Evolutionary conservation across 2,888 invertebrate species (phyloP).

Genomic region (Tenthredo amoena): DNA sequence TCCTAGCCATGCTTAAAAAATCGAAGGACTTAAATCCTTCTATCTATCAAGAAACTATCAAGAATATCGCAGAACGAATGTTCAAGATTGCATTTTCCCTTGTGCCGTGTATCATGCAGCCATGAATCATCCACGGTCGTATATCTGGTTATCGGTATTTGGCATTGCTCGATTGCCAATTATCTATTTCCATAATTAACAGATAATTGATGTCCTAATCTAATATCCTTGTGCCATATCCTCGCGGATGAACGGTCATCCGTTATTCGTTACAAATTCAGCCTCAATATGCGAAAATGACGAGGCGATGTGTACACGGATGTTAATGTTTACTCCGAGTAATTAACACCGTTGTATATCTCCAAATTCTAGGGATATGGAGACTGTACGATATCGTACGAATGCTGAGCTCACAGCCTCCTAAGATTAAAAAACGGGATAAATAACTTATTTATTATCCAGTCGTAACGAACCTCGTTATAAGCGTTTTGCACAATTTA

Average conservation of each 20-base stretch:
- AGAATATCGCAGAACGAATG: background rate
- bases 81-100: background rate
- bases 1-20: too few relatives aligned
- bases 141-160: background rate
- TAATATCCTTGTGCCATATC: background rate
- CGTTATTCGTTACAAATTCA: conserved; percentile 25
- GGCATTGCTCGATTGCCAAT: conserved; percentile 32
- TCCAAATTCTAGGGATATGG: background rate
- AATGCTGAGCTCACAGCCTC: background rate
- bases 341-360: conserved; percentile 6
- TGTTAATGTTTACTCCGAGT: conserved; percentile 2
- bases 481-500: background rate
- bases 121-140: background rate
- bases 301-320: background rate
- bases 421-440: background rate
- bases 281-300: background rate
- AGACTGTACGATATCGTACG: background rate
- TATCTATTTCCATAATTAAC: conserved; percentile 32
- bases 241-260: conserved; percentile 7
- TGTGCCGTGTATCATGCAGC: background rate
- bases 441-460: background rate
- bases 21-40: too few relatives aligned
- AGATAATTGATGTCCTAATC: conserved; percentile 16
- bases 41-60: background rate
- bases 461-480: background rate